Conservation (phyloP, 2,113 vertebrate genomes). For the Holacanthus passer region DNA sequence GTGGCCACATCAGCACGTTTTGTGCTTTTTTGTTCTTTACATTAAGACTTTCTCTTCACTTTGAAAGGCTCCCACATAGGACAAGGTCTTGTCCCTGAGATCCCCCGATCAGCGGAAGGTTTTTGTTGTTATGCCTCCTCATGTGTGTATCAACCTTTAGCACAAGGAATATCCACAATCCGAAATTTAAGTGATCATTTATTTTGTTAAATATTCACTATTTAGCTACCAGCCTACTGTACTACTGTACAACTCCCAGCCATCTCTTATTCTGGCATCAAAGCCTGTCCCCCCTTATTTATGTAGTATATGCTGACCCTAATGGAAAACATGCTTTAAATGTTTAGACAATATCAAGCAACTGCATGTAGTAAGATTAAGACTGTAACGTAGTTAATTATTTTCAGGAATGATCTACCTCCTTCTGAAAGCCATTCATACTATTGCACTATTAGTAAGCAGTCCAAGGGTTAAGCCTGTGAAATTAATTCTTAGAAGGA, state of each 20-base stretch:
- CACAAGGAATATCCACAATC: neutral
- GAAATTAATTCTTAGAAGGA: constrained; percentile 66
- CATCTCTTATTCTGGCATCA: neutral
- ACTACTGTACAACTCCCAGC: too few species aligned
- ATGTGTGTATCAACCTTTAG: constrained; percentile 10
- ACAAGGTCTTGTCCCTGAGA: neutral
- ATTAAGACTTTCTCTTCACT: constrained; percentile 44
- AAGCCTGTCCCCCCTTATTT: neutral
- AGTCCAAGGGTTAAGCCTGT: constrained; percentile 64
- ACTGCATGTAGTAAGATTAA: neutral
- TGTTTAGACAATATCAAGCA: constrained; percentile 19
- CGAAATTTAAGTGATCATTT: neutral
- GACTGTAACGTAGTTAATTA: constrained; percentile 29
- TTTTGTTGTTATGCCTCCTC: constrained; percentile 3
- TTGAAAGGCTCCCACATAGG: constrained; percentile 12
- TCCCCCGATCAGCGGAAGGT: neutral
- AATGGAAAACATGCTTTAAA: constrained; percentile 15
- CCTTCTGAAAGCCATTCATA: constrained; percentile 37
- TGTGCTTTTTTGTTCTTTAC: constrained; percentile 49
- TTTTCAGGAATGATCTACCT: constrained; percentile 44
- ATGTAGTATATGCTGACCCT: neutral
- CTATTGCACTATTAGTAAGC: constrained; percentile 34
- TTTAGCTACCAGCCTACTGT: neutral
- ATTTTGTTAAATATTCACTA: neutral
- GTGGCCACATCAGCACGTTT: constrained; percentile 57